Evolutionary conservation across 2,888 invertebrate species (phyloP).

Genomic region (Troglohyphantes excavatus): DNA sequence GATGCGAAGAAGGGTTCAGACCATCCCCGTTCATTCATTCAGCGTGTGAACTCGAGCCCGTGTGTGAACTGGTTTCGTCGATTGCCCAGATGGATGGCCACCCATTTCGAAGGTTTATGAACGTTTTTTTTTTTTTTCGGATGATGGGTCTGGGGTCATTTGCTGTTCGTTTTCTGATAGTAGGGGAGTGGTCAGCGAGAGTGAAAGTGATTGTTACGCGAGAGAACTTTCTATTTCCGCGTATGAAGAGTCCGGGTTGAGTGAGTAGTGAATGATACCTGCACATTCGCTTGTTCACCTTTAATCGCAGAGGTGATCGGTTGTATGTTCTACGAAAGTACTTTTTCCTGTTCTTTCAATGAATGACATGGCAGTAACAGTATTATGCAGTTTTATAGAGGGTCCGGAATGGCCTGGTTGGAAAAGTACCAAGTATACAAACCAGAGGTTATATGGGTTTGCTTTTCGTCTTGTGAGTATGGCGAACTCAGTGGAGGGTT

Average conservation of each 20-base stretch:
- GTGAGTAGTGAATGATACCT: conserved; percentile 39
- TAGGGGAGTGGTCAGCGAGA: conserved; percentile 33
- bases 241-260: conserved; percentile 2
- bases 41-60: neutral
- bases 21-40: conserved; percentile 15
- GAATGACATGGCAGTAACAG: too few relatives aligned
- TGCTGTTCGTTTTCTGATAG: conserved; percentile 19
- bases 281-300: neutral
- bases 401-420: too few relatives aligned
- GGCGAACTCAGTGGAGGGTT: too few relatives aligned
- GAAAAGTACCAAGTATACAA: too few relatives aligned
- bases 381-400: too few relatives aligned
- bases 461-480: too few relatives aligned
- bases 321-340: too few relatives aligned
- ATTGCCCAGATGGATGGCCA: conserved; percentile 46
- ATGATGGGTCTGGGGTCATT: conserved; percentile 48
- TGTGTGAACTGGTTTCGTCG: conserved; percentile 48
- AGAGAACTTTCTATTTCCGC: conserved; percentile 29
- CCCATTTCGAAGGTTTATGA: conserved; percentile 31
- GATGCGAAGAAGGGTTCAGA: neutral
- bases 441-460: too few relatives aligned
- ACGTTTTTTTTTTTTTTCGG: conserved; percentile 15
- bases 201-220: conserved; percentile 46
- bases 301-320: too few relatives aligned
- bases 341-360: too few relatives aligned